phyloP scores from a whole-genome alignment of 2,797 vertebrate genomes.

The Myotis vivesi region DNA sequence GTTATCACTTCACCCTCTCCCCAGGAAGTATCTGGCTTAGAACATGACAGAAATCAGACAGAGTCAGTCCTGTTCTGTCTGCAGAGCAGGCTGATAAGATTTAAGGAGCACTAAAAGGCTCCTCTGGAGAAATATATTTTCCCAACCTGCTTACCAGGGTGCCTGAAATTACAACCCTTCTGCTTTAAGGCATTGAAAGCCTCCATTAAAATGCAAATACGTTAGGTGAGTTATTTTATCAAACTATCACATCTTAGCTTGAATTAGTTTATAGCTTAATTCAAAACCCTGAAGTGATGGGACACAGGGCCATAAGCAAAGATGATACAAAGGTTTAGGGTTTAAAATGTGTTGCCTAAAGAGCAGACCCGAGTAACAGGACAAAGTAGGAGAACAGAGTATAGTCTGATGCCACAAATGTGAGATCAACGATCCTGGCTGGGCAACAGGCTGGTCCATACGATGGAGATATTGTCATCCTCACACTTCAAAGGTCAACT shows the following conservation, averaged over 20 bases:
- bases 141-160: slow-evolving; percentile 72
- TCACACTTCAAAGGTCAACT: not conserved
- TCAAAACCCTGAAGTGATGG: slow-evolving; percentile 23
- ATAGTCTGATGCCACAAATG: not conserved
- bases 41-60: not conserved
- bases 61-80: slow-evolving; percentile 16
- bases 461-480: not conserved
- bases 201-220: slow-evolving; percentile 78
- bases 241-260: slow-evolving; percentile 56
- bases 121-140: slow-evolving; percentile 77
- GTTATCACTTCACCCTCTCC: slow-evolving; percentile 43
- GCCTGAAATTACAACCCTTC: slow-evolving; percentile 74
- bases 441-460: not conserved
- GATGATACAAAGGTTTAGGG: not conserved
- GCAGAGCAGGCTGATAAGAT: slow-evolving; percentile 60
- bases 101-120: slow-evolving; percentile 70
- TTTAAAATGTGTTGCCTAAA: not conserved
- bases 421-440: not conserved
- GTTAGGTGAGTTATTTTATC: slow-evolving; percentile 73
- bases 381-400: not conserved
- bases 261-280: slow-evolving; percentile 62
- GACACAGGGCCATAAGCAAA: not conserved
- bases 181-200: slow-evolving; percentile 61
- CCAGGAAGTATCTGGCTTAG: slow-evolving; percentile 24
- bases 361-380: rapidly evolving